Base-by-base conservation (phyloP, 2,797 vertebrate species). In the Echiichthys vipera region DNA sequence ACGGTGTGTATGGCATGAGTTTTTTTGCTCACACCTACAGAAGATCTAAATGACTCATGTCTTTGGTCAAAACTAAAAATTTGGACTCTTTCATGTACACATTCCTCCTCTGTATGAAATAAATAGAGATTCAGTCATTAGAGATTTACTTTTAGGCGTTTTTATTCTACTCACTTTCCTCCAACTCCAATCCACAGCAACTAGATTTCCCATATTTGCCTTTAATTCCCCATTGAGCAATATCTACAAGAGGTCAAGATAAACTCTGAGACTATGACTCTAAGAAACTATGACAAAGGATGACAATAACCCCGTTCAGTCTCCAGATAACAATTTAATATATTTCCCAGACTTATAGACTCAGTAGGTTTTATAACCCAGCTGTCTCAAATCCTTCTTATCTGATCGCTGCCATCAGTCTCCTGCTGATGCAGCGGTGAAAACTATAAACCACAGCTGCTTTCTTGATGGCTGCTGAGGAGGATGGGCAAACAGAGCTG, bases 371-470 rank as follows among this genome's bases (percentile, higher is more conserved):
- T 89, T 85, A 80, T 77, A 82, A 78, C 51, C 71, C 77, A 70
- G 75, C 83, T 67, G 72, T 75, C 68, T 75, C 36, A 46, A 83
- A 69, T 81, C 65, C 74, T 68, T 67, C 69, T 37, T 17, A 54
- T 77, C 40, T 80, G 68, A 80, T 71, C 62, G 7, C 66, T 77
- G 77, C 61, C 77, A 84, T 83, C 77, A 76, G 74, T 80, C 71
- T 77, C 80, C 73, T 59, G 75, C 71, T 76, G 81, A 78, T 65
- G 70, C 78, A 63, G 39, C 0, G 14, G 45, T 46, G 80, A 53
- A 69, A 84, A 85, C 84, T 81, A 84, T 58, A 74, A 83, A 83
- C 40, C 75, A 53, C 87, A 88, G 86, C 86, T 88, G 84, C 70
- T 81, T 78, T 76, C 77, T 80, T 84, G 73, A 87, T 82, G 14